Evolutionary conservation across 2,888 invertebrate species (phyloP).

Genomic region (Eueremaeus valkanovi): DNA sequence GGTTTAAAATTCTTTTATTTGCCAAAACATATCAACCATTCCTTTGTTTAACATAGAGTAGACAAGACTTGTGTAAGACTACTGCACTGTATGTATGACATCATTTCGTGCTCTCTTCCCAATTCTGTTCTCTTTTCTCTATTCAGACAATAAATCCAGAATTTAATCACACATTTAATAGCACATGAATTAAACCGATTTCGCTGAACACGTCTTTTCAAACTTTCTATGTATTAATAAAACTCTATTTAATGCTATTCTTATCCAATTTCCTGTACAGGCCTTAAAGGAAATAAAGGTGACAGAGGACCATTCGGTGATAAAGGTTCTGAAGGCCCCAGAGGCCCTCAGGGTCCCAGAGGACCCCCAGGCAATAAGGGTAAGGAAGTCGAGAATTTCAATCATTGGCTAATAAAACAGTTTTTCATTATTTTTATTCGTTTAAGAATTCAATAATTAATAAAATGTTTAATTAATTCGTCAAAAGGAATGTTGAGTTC

Average conservation of each 20-base stretch:
- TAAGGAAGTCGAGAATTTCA: too few relatives aligned
- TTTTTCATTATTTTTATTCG: conserved; percentile 1
- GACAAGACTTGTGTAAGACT: not conserved
- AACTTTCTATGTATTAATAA: too few relatives aligned
- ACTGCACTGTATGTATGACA: not conserved
- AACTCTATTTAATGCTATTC: conserved; percentile 8
- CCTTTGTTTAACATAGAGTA: not conserved
- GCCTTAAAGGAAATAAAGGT: conserved; percentile 53
- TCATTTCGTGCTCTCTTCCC: not conserved
- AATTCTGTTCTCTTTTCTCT: not conserved
- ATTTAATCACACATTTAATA: not conserved
- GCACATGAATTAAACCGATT: not conserved
- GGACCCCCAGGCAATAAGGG: conserved; percentile 59
- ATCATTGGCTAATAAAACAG: too few relatives aligned
- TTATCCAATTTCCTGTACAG: conserved; percentile 47
- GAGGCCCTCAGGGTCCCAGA: conserved; percentile 47
- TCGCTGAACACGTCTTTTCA: too few relatives aligned
- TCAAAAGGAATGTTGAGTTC: too few relatives aligned
- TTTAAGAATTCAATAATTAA: not conserved
- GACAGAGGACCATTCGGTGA: conserved; percentile 54
- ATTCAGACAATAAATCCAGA: not conserved
- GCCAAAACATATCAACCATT: not conserved
- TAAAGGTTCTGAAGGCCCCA: conserved; percentile 34
- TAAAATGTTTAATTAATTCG: not conserved
- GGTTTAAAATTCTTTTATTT: not conserved